Evolutionary conservation across 2,797 vertebrate genomes (phyloP).

Genomic region (Lindbergichthys nudifrons): DNA sequence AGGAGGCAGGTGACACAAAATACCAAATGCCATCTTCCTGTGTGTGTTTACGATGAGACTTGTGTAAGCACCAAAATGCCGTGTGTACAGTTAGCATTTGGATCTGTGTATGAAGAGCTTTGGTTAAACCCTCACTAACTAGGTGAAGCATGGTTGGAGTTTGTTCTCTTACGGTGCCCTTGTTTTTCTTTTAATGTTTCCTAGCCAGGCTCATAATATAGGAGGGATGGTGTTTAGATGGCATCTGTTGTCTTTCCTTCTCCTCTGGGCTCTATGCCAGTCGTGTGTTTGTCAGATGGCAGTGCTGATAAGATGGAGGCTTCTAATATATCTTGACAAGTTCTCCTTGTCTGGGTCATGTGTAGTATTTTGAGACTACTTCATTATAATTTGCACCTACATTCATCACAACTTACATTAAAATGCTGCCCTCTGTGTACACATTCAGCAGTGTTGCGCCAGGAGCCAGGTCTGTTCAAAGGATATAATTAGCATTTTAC

Average conservation of each 20-base stretch:
- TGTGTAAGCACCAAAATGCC: neutral
- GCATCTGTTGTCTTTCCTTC: constrained; percentile 80
- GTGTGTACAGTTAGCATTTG: constrained; percentile 25
- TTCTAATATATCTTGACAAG: constrained; percentile 71
- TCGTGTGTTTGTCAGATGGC: constrained; percentile 79
- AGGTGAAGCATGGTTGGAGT: constrained; percentile 39
- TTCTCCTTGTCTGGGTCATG: constrained; percentile 70
- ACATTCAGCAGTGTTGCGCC: constrained; percentile 17
- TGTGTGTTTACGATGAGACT: constrained; percentile 29
- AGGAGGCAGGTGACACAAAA: constrained; percentile 56
- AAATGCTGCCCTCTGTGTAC: constrained; percentile 25
- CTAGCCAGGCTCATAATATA: constrained; percentile 43
- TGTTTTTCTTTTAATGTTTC: constrained; percentile 48
- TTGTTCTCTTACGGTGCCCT: constrained; percentile 41
- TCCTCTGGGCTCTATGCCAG: constrained; percentile 77
- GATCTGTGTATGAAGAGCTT: constrained; percentile 22
- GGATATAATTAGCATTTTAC: constrained; percentile 22
- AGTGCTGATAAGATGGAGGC: constrained; percentile 72
- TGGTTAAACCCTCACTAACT: constrained; percentile 26
- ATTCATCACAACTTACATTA: constrained; percentile 57
- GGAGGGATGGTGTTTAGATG: constrained; percentile 67
- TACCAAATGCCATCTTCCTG: constrained; percentile 11
- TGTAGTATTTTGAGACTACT: constrained; percentile 64
- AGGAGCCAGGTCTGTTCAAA: constrained; percentile 16
- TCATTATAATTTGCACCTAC: constrained; percentile 52